phyloP scores from a whole-genome alignment of 1,140 invertebrate species.

The Drepana arcuata region DNA sequence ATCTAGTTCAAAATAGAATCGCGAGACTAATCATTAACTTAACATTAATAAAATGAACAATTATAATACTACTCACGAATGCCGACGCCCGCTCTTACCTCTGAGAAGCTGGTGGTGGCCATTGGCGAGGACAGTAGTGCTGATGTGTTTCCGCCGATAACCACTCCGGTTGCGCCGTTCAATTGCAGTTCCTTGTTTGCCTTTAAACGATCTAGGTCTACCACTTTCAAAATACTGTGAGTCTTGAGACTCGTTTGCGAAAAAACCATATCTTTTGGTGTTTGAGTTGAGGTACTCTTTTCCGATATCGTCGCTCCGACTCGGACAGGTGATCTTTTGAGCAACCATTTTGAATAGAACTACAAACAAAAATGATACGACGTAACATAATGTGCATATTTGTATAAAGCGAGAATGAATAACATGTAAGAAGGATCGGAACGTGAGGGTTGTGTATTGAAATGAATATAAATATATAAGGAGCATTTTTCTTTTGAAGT shows the following conservation, averaged over 20 bases:
- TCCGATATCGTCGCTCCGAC: constrained; percentile 63
- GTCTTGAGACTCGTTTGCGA: constrained; percentile 64
- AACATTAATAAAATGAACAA: constrained; percentile 25
- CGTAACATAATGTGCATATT: constrained; percentile 66
- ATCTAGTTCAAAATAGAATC: constrained; percentile 6
- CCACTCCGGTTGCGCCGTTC: constrained; percentile 44
- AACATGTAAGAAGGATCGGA: constrained; percentile 8
- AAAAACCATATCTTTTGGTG: constrained; percentile 69
- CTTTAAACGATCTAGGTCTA: constrained; percentile 67
- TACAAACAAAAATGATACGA: constrained; percentile 70
- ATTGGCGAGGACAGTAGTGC: constrained; percentile 22
- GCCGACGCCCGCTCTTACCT: constrained; percentile 42
- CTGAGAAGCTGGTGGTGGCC: constrained; percentile 46
- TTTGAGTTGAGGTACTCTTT: constrained; percentile 46
- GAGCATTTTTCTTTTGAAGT: too few species aligned
- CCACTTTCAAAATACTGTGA: constrained; percentile 62
- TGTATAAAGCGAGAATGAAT: constrained; percentile 48
- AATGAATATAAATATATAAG: constrained; percentile 1
- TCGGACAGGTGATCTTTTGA: constrained; percentile 64
- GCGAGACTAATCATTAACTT: constrained; percentile 31
- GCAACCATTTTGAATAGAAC: constrained; percentile 71
- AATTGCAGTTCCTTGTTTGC: constrained; percentile 50
- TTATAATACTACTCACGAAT: constrained; percentile 48
- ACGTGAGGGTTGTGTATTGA: constrained; percentile 1
- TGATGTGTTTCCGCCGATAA: constrained; percentile 36